Conservation (phyloP, 2,888 invertebrate genomes). For the Ichneumoninae sp. region DNA sequence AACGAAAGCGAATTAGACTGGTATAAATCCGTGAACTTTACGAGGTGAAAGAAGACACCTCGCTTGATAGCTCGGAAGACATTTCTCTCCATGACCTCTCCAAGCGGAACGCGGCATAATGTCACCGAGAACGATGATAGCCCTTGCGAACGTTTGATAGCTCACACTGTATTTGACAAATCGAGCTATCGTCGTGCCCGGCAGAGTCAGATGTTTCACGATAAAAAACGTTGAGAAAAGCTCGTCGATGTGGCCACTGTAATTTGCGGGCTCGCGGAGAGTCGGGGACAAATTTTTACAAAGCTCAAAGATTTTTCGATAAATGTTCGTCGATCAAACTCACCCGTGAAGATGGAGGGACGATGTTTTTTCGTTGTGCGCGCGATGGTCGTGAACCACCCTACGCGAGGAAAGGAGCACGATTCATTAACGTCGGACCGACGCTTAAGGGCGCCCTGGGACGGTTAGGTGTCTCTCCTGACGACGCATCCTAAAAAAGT, state of each 20-base stretch:
- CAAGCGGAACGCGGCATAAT: background rate
- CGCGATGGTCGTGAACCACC: background rate
- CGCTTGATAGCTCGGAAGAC: conserved; percentile 34
- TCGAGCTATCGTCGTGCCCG: conserved; percentile 29
- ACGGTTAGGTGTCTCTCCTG: background rate
- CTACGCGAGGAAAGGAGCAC: background rate
- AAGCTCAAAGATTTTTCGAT: conserved; percentile 10
- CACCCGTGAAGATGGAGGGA: background rate
- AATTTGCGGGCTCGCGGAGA: conserved; percentile 49
- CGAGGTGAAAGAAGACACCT: background rate
- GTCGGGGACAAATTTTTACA: conserved; percentile 57
- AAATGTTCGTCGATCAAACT: background rate
- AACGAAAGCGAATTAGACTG: background rate
- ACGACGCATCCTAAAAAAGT: background rate
- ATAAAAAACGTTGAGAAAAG: conserved; percentile 7
- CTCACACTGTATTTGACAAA: conserved; percentile 55
- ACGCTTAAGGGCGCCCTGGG: background rate
- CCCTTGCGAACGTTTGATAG: conserved; percentile 35
- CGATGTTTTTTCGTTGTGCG: background rate
- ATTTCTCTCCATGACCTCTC: conserved; percentile 15
- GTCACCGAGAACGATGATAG: conserved; percentile 21
- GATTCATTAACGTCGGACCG: background rate
- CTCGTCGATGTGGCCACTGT: conserved; percentile 4
- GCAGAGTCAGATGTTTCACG: conserved; percentile 29
- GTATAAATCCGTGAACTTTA: conserved; percentile 5